phyloP scores from a whole-genome alignment of 2,797 vertebrate species.

The Betta splendens region DNA sequence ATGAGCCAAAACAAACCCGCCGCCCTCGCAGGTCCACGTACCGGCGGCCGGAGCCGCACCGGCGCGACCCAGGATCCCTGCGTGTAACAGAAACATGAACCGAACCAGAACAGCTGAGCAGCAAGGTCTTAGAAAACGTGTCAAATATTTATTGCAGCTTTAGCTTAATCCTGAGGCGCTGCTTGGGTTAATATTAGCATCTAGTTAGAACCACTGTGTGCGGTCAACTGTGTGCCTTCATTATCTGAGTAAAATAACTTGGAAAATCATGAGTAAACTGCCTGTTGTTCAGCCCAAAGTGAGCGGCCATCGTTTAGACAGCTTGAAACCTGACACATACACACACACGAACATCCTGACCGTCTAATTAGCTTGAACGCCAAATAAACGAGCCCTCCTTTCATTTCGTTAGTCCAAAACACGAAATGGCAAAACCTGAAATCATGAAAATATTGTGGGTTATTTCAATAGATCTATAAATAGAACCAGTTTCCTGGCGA shows the following conservation, averaged over 20 bases:
- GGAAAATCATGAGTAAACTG: no score
- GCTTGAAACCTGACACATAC: not conserved
- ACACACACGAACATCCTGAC: not conserved
- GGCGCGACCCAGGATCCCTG: no score
- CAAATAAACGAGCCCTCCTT: not conserved
- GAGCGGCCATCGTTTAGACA: not conserved
- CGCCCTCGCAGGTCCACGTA: no score
- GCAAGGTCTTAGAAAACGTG: no score
- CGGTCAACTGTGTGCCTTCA: not conserved
- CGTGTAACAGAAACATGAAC: no score
- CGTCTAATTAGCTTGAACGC: not conserved
- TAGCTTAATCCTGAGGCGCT: not conserved
- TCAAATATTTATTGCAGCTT: no score
- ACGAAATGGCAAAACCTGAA: not conserved
- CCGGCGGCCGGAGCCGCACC: no score
- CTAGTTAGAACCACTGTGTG: not conserved
- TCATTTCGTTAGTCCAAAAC: not conserved
- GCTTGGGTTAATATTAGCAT: not conserved
- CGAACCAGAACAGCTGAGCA: no score
- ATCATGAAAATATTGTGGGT: not conserved
- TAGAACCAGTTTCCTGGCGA: constrained; percentile 10
- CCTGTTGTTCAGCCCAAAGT: not conserved
- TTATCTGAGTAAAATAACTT: not conserved
- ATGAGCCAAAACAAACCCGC: no score
- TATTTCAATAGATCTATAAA: constrained; percentile 26